Evolutionary conservation across 2,888 invertebrate species (phyloP).

Genomic region (Strigamia maritima): DNA sequence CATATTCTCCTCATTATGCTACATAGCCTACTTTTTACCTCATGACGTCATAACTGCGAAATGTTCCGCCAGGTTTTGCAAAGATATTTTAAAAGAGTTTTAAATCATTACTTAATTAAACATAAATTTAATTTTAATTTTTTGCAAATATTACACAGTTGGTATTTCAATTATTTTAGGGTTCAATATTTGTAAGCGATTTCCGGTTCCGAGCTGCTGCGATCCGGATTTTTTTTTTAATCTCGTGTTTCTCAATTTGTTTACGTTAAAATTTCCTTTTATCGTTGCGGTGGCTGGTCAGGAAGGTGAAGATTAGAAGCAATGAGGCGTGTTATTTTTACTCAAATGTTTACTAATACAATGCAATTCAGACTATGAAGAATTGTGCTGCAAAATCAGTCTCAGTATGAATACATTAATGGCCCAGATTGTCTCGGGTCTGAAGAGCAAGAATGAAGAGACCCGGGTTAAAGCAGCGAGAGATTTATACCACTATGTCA

Average conservation of each 20-base stretch:
- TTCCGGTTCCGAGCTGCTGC: neutral
- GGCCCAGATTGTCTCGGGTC: slow-evolving; percentile 66
- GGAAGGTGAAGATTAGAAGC: neutral
- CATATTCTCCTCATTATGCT: neutral
- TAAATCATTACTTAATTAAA: too few relatives aligned
- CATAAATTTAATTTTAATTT: neutral
- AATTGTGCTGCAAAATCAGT: neutral
- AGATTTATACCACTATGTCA: slow-evolving; percentile 84
- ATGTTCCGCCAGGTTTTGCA: too few relatives aligned
- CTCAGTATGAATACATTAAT: slow-evolving; percentile 36
- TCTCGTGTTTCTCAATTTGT: neutral
- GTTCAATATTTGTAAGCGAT: neutral
- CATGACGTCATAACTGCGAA: too few relatives aligned
- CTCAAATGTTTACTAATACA: neutral
- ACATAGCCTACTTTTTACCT: too few relatives aligned
- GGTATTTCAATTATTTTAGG: neutral
- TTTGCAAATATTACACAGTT: too few relatives aligned
- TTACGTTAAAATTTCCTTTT: neutral
- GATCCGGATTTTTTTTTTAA: neutral
- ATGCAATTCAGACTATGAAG: neutral
- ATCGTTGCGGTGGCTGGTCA: neutral
- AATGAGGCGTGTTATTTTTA: neutral
- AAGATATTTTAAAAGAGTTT: too few relatives aligned
- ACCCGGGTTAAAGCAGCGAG: slow-evolving; percentile 78
- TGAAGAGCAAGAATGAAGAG: slow-evolving; percentile 85